phyloP scores from a whole-genome alignment of 1,140 invertebrate species.

The Drosophila teissieri region DNA sequence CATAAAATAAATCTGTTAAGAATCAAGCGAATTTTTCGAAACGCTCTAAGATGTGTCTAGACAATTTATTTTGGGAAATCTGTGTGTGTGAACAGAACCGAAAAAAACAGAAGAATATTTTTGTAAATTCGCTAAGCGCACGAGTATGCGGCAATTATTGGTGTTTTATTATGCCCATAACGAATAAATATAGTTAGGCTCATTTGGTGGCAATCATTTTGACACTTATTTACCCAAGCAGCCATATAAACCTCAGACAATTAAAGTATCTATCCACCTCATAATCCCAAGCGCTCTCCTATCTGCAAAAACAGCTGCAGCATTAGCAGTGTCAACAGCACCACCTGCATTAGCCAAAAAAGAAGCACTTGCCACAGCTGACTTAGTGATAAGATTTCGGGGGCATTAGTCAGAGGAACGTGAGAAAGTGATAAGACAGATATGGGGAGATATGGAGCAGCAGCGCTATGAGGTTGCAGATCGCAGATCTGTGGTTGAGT shows the following conservation, averaged over 20 bases:
- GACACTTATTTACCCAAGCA: constrained; percentile 6
- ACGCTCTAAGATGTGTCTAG: constrained; percentile 37
- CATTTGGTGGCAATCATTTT: background rate
- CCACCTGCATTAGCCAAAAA: constrained; percentile 19
- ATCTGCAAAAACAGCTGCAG: constrained; percentile 39
- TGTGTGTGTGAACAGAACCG: constrained; percentile 7
- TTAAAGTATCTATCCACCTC: background rate
- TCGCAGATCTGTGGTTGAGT: constrained; percentile 29
- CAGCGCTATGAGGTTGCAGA: constrained; percentile 5
- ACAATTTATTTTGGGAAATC: constrained; percentile 37
- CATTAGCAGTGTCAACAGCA: constrained; percentile 18
- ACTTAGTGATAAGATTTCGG: constrained; percentile 19
- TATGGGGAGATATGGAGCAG: constrained; percentile 22
- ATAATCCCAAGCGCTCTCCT: constrained; percentile 24
- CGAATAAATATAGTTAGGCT: constrained; percentile 15
- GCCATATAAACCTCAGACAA: background rate
- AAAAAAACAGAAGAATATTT: background rate
- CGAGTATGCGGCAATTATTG: constrained; percentile 17
- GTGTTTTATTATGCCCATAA: constrained; percentile 22
- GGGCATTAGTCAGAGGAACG: constrained; percentile 73
- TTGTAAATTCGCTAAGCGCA: constrained; percentile 11
- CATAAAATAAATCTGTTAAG: constrained; percentile 39
- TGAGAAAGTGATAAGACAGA: constrained; percentile 72
- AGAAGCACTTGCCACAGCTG: constrained; percentile 49
- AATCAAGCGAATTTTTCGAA: constrained; percentile 17